A percentile compares a stretch with the other conserved stretches of the same genome.
Evolutionary conservation across 2,797 vertebrate species (phyloP).

Genomic region (Onychomys arenicola): DNA sequence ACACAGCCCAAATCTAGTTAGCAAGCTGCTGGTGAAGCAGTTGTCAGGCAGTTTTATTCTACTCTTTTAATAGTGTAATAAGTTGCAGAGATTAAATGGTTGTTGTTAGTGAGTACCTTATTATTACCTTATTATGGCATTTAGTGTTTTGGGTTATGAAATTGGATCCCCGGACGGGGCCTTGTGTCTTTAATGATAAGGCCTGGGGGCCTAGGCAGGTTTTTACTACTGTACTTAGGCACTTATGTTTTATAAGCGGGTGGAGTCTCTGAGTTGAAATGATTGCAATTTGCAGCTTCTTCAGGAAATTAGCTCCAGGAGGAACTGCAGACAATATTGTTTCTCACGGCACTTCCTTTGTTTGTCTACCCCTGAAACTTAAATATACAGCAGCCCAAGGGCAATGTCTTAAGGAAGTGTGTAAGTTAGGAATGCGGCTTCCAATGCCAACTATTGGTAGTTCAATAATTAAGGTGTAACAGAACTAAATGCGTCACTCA

Average conservation of each 20-base stretch:
- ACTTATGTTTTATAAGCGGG: conserved; percentile 43
- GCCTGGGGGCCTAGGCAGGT: background rate
- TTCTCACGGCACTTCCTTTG: background rate
- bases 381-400: background rate
- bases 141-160: conserved; percentile 58
- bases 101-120: background rate
- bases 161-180: background rate
- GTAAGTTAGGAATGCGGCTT: background rate
- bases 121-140: conserved; percentile 60
- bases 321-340: background rate
- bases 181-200: background rate
- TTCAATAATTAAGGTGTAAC: conserved; percentile 13
- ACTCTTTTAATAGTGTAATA: conserved; percentile 36
- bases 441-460: background rate
- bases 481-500: background rate
- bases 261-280: conserved; percentile 38
- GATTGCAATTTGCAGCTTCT: conserved; percentile 37
- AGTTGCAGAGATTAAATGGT: conserved; percentile 6
- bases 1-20: background rate
- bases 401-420: background rate
- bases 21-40: background rate
- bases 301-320: conserved; percentile 15
- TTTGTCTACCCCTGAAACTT: background rate
- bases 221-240: conserved; percentile 55
- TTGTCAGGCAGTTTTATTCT: background rate